A percentile compares a stretch with the other conserved stretches of the same genome.
Evolutionary conservation across 2,888 invertebrate species (phyloP).

Genomic region (Microctonus aethiopoides): DNA sequence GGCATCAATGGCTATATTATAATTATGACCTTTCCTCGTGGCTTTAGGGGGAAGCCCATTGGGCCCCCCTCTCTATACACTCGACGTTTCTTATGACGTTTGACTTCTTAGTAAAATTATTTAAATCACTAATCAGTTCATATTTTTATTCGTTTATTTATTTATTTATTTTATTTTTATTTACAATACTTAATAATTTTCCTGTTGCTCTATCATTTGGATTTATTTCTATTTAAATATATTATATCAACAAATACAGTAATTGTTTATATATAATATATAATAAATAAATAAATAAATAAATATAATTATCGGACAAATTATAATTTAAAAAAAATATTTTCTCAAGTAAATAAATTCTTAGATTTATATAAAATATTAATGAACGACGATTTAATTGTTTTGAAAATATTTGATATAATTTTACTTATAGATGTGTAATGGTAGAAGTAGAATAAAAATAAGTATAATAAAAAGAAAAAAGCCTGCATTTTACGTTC

Average conservation of each 20-base stretch:
- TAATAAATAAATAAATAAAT: too few species aligned
- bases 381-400: too few species aligned
- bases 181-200: not conserved
- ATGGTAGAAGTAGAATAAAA: not conserved
- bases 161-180: too few species aligned
- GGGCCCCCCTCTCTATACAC: not conserved
- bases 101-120: not conserved
- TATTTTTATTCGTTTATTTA: not conserved
- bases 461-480: not conserved
- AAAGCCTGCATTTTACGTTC: not conserved
- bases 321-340: too few species aligned
- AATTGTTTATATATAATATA: too few species aligned
- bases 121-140: not conserved
- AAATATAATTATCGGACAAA: too few species aligned
- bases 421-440: not conserved
- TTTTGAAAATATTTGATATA: not conserved
- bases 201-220: too few species aligned
- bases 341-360: too few species aligned
- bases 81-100: slow-evolving; percentile 6
- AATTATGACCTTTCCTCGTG: not conserved
- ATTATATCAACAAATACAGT: too few species aligned
- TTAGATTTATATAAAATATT: not conserved
- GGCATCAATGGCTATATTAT: not conserved
- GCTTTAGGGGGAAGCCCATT: not conserved
- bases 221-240: too few species aligned